These are phyloP conservation scores for Marcusenius ussheri DNA, from an alignment of 2,113 vertebrate species.

Conservation along the genomic window DNA sequence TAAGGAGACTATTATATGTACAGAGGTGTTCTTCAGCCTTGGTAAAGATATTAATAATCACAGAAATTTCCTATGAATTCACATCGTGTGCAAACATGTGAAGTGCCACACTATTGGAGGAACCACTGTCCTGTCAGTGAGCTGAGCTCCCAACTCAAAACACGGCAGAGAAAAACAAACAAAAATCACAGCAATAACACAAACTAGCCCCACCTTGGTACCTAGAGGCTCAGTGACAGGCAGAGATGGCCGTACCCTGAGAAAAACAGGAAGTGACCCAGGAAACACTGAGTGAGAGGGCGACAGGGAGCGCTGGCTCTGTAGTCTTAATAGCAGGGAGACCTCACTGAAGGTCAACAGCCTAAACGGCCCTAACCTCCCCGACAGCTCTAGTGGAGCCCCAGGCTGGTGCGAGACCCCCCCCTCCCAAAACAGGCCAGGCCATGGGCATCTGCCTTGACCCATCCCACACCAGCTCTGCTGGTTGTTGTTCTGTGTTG, in stretches of 20 bases:
- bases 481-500: background rate
- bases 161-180: background rate
- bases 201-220: background rate
- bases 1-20: background rate
- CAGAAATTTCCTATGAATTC: background rate
- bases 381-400: background rate
- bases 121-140: background rate
- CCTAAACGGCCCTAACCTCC: background rate
- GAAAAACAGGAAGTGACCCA: background rate
- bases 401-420: background rate
- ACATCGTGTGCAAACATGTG: background rate
- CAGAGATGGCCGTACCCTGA: background rate
- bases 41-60: background rate
- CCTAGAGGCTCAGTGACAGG: background rate
- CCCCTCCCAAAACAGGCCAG: background rate
- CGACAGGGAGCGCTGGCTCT: background rate
- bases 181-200: background rate
- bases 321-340: background rate
- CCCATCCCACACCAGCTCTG: background rate
- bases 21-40: background rate
- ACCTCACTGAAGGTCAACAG: background rate
- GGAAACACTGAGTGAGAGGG: background rate
- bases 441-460: background rate
- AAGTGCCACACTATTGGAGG: background rate
- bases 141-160: background rate